Base-by-base conservation (phyloP, 2,113 vertebrate species). In the Haliaeetus leucogaster region DNA sequence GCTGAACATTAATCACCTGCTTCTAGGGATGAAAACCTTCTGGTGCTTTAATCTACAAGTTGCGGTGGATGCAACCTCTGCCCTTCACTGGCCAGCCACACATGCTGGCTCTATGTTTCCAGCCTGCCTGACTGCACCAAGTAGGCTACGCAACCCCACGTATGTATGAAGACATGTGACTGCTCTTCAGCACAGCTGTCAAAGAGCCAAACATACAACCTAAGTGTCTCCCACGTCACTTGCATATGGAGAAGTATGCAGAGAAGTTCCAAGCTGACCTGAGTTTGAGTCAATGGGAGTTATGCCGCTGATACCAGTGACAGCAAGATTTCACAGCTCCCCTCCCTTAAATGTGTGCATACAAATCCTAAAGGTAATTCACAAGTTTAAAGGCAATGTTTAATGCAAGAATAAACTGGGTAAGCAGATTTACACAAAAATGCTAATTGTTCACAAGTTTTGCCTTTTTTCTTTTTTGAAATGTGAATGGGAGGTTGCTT, bases 161-260 rank as follows among this genome's bases (percentile, higher is more conserved):
- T 5, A 8, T 7, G 1, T 8, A 21, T n/a, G 38, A 59, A 56
- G 42, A 7, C 14, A 16, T 1, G 8, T 9, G 58, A 4, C 14
- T 10, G 13, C 62, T 74, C 86, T 78, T 47, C 88, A 43, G 1
- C 1, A 7, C 70, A 16, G 26, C 14, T 8, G 6, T 26, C 56
- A 15, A 40, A 86, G 40, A 83, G 47, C 55, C 86, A 89, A 74
- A 50, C 3, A 0, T 36, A n/a, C 50, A 70, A 27, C 42, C 38
- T 2, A 27, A 38, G 34, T 23, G 42, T 78, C 50, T 58, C 29
- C 72, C 42, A 16, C 65, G 22, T 43, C 56, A 10, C 20, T 22
- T 79, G 16, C 6, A 1, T 16, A 42, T 25, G 38, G 43, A 76
- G 47, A 56, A 12, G 13, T 29, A 27, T 9, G 6, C 38, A 81